Conservation (phyloP, 2,797 vertebrate genomes). For the Chelmon rostratus region DNA sequence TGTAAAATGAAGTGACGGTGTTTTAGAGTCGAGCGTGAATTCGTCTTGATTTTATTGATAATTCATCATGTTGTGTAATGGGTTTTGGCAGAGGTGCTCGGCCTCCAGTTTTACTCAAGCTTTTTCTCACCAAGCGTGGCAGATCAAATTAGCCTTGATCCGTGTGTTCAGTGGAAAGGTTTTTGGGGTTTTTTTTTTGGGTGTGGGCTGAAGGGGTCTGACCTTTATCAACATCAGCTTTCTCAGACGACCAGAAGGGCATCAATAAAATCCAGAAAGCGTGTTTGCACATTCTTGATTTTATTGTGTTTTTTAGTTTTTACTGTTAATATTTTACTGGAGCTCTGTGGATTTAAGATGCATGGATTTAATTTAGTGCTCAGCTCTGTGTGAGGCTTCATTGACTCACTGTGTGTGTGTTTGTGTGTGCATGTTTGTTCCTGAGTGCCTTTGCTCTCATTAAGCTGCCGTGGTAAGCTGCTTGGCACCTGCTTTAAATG, state of each 20-base stretch:
- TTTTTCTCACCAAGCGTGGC: conserved; percentile 69
- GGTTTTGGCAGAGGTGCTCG: conserved; percentile 61
- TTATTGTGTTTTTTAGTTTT: conserved; percentile 45
- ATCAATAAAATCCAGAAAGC: conserved; percentile 25
- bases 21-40: conserved; percentile 69
- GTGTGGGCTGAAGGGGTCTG: conserved; percentile 2
- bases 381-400: conserved; percentile 39
- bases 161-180: conserved; percentile 40
- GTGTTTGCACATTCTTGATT: conserved; percentile 58
- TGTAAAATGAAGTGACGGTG: conserved; percentile 63
- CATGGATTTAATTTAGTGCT: conserved; percentile 32
- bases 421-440: conserved; percentile 70
- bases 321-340: background rate
- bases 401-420: conserved; percentile 28
- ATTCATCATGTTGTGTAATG: conserved; percentile 69
- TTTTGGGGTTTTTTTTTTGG: conserved; percentile 1
- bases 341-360: conserved; percentile 33
- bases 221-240: conserved; percentile 48
- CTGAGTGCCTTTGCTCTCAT: conserved; percentile 83
- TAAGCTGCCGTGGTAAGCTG: conserved; percentile 82
- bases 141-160: conserved; percentile 69
- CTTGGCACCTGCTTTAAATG: conserved; percentile 86
- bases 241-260: conserved; percentile 30
- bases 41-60: conserved; percentile 76
- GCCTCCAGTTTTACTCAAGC: conserved; percentile 41